Base-by-base conservation (phyloP, 2,113 vertebrate genomes). In the Corythornis vintsioides region DNA sequence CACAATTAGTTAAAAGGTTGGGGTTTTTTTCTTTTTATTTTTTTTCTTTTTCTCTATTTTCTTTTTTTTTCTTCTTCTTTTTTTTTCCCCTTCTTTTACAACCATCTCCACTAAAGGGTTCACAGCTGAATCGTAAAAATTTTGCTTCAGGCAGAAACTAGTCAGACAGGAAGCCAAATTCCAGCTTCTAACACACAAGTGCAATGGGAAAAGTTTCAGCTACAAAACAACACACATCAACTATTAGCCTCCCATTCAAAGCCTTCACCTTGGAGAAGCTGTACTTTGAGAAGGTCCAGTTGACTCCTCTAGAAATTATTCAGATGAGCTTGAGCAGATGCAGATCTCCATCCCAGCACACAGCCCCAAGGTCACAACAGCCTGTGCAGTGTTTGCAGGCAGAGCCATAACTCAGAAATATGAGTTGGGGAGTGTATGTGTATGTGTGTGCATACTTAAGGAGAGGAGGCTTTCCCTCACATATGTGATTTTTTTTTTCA, bases 91-190 rank as follows among this genome's bases (percentile, higher is more conserved):
- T 50, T 50, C 75, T 96, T 97, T 97, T 95, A 95, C 95, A 95
- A 84, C 77, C 86, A 5, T 93, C 90, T 89, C 94, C 90, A 94
- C 84, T 86, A 91, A 89, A 79, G 77, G 84, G 89, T 95, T 96
- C 92, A 95, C 73, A 93, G 89, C 35, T 95, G 86, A 94, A 94
- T 81, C 94, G 89, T 97, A 97, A 98, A 97, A 97, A 96, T 43
- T 81, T 94, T 93, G 94, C 95, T 92, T 92, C 92, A 86, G 91
- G 96, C 95, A 98, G 94, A 48, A 83, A 96, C 87, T 88, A 95
- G 95, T 90, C 97, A 97, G 93, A 94, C 93, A 97, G 97, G 97
- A 96, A 91, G 88, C 94, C 97, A 81, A 57, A 86, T 86, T 93
- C 92, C 93, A 96, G 93, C 67, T 96, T 93, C 89, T 90, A 96